Evolutionary conservation across 1,140 invertebrate genomes (phyloP).

Genomic region (Chironomus striatipennis): DNA sequence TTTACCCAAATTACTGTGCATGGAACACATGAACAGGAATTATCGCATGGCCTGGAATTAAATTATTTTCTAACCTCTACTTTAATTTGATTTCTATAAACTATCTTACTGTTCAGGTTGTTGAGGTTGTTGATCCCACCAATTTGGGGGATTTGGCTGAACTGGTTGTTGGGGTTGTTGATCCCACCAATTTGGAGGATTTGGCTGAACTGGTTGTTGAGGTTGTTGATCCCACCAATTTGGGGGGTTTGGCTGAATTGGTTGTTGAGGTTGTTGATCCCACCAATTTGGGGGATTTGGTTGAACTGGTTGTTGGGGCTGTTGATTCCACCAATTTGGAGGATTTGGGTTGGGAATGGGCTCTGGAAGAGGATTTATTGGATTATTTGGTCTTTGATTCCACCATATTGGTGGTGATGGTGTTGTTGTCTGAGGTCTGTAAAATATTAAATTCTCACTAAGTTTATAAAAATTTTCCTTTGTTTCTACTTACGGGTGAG

Average conservation of each 20-base stretch:
- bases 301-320: neutral
- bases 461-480: neutral
- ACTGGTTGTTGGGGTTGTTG: neutral
- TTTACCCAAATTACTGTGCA: slow-evolving; percentile 1
- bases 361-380: neutral
- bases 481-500: neutral
- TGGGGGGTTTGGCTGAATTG: neutral
- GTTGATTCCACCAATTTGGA: neutral
- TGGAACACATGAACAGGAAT: neutral
- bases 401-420: no score
- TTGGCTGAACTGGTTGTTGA: neutral
- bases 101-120: neutral
- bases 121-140: neutral
- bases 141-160: neutral
- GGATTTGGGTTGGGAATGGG: neutral
- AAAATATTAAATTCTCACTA: neutral
- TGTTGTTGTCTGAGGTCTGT: no score
- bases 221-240: neutral
- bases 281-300: neutral
- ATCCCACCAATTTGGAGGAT: neutral
- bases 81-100: neutral
- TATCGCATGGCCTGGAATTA: neutral
- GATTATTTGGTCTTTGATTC: neutral
- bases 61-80: neutral
- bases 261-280: neutral